Evolutionary conservation across 2,113 vertebrate genomes (phyloP).

Genomic region (Hippocampus zosterae): DNA sequence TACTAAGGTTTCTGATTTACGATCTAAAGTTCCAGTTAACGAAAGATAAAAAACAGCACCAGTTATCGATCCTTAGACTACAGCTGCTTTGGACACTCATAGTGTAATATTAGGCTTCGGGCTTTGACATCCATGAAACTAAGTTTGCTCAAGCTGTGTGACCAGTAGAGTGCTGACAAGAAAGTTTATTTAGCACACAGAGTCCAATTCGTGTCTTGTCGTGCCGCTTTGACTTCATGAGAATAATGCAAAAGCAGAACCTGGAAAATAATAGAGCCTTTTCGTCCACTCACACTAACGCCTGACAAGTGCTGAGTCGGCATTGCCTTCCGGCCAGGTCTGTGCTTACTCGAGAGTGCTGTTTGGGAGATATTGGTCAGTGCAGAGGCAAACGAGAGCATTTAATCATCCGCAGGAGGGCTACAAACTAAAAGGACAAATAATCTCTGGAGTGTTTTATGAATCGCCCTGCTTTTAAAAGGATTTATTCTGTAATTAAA

Average conservation of each 20-base stretch:
- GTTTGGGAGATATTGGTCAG: conserved; percentile 18
- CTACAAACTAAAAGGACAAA: conserved; percentile 14
- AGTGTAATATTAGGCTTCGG: background rate
- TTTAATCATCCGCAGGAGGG: conserved; percentile 31
- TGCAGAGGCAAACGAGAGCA: conserved; percentile 13
- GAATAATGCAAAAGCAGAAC: conserved; percentile 18
- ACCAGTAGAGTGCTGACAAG: background rate
- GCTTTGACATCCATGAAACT: background rate
- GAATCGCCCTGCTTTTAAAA: conserved; percentile 48
- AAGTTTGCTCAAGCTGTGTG: background rate
- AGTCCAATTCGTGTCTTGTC: background rate
- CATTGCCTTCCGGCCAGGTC: conserved; percentile 36
- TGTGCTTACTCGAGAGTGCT: conserved; percentile 33
- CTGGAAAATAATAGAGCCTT: conserved; percentile 34
- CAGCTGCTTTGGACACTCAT: no score
- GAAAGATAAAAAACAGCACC: no score
- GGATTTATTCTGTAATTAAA: conserved; percentile 69
- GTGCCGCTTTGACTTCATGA: background rate
- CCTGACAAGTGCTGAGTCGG: conserved; percentile 61
- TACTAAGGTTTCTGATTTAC: no score
- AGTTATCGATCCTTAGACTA: no score
- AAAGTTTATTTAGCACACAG: background rate
- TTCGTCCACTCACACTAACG: conserved; percentile 44
- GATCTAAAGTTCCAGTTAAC: no score
- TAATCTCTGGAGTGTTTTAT: conserved; percentile 39